These are phyloP conservation scores for Apolygus lucorum DNA, from an alignment of 1,140 invertebrate species.

Conservation along the genomic window DNA sequence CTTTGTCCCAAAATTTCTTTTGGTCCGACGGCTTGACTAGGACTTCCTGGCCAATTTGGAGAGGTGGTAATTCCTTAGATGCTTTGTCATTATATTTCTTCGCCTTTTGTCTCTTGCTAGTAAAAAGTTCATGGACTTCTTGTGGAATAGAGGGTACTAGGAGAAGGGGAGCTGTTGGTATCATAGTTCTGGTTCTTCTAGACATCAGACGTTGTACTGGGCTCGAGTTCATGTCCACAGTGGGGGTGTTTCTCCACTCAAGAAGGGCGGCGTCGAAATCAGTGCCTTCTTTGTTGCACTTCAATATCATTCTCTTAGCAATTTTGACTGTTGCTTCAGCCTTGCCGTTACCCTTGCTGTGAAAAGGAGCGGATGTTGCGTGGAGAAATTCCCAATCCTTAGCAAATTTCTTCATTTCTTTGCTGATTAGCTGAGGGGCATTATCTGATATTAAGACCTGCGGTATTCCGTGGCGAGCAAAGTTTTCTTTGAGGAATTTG, in stretches of 20 bases:
- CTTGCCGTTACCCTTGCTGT: constrained; percentile 41
- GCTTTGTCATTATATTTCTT: neutral
- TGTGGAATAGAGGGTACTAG: neutral
- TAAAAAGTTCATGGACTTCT: neutral
- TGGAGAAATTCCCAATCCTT: constrained; percentile 39
- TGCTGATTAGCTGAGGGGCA: constrained; percentile 38
- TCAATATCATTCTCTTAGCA: constrained; percentile 5
- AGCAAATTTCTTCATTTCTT: constrained; percentile 40
- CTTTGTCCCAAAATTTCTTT: neutral
- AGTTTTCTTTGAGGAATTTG: too few species aligned
- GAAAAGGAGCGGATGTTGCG: constrained; percentile 37
- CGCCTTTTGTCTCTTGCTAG: neutral
- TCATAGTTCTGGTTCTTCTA: neutral
- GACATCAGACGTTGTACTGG: neutral
- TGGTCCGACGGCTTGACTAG: neutral
- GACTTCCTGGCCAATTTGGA: neutral
- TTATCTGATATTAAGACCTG: constrained; percentile 41
- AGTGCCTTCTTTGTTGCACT: neutral
- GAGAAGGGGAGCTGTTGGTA: neutral
- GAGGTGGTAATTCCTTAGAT: neutral
- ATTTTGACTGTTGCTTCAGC: constrained; percentile 33
- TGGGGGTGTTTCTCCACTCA: neutral
- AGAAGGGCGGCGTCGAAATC: neutral
- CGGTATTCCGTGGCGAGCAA: constrained; percentile 40
- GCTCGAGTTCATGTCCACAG: neutral